These are phyloP conservation scores for Hipparchia sbordonii DNA, from an alignment of 2,888 invertebrate species.

Conservation along the genomic window DNA sequence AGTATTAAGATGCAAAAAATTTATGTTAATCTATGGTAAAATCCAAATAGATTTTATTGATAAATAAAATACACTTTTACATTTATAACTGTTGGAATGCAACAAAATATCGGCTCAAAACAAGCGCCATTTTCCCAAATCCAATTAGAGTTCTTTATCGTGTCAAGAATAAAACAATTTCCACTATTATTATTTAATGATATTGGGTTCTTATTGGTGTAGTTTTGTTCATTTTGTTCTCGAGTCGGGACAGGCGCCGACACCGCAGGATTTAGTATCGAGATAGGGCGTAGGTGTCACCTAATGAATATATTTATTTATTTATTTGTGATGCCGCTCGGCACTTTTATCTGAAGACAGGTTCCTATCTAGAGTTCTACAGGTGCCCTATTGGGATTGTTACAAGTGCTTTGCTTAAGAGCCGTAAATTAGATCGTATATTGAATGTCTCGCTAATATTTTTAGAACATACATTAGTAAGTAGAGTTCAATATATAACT, in stretches of 20 bases:
- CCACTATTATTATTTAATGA: conserved; percentile 45
- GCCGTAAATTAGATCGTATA: conserved; percentile 34
- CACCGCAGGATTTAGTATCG: conserved; percentile 76
- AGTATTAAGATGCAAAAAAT: too few relatives aligned
- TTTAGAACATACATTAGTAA: background rate
- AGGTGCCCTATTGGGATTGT: conserved; percentile 44
- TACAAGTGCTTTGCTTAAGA: conserved; percentile 33
- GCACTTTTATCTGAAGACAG: conserved; percentile 70
- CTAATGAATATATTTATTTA: conserved; percentile 83
- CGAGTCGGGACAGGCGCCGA: conserved; percentile 69
- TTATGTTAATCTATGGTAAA: too few relatives aligned
- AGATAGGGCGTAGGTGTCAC: conserved; percentile 80
- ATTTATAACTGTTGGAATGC: too few relatives aligned
- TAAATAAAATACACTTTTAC: too few relatives aligned
- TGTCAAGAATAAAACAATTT: conserved; percentile 42
- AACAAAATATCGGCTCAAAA: background rate
- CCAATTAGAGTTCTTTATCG: conserved; percentile 43
- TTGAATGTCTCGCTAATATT: conserved; percentile 21
- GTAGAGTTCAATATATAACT: background rate
- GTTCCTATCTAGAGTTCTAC: conserved; percentile 50
- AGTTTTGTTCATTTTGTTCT: conserved; percentile 56
- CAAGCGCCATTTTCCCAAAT: conserved; percentile 34
- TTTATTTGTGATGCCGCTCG: conserved; percentile 72
- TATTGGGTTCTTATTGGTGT: conserved; percentile 50
- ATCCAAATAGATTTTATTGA: too few relatives aligned